Evolutionary conservation across 1,140 invertebrate species (phyloP), one percentile per base, ranked within the genome.

Genomic region (Bombus pascuorum): DNA sequence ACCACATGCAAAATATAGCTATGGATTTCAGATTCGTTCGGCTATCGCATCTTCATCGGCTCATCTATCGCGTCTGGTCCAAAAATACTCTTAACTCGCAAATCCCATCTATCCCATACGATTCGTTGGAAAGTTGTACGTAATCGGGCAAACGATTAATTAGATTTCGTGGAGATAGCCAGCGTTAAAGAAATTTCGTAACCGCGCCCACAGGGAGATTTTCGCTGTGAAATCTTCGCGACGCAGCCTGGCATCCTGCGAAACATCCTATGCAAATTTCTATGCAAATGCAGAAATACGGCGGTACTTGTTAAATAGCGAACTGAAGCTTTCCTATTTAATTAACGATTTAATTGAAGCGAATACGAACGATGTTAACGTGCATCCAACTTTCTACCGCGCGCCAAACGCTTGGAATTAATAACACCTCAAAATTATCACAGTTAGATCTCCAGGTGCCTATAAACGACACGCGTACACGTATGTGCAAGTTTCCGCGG

Each of bases 291-390:
- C 34, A 25, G 37, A 62, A 78, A 83, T 70, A 57, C 74, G 13
- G 73, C 25, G 32, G 25, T 22, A 9, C 22, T 32, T 34, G 74
- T 70, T 77, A 53, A 53, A 53, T 53, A 53, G 47, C 18, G 76
- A 76, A 83, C 81, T 47, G 62, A 68, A 83, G 81, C 62, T 39
- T 53, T 32, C 42, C 47, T 65, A 68, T 83, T 76, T 76, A 83
- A 83, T 83, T 83, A 83, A 83, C 81, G 44, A 78, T 78, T 83
- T 83, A 83, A 83, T 83, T 70, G 81, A 68, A 78, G 44, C 74
- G 44, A 78, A 65, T 70, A 70, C 62, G 44, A n/a, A 42, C 34
- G 74, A 70, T 78, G 65, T 83, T 83, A 83, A 83, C 73, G 66
- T 3, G 44, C 65, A 25, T 57, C 37, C 34, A 78, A 83, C 65